Base-by-base conservation (phyloP, 2,888 invertebrate species). In the Brachyptera risi region DNA sequence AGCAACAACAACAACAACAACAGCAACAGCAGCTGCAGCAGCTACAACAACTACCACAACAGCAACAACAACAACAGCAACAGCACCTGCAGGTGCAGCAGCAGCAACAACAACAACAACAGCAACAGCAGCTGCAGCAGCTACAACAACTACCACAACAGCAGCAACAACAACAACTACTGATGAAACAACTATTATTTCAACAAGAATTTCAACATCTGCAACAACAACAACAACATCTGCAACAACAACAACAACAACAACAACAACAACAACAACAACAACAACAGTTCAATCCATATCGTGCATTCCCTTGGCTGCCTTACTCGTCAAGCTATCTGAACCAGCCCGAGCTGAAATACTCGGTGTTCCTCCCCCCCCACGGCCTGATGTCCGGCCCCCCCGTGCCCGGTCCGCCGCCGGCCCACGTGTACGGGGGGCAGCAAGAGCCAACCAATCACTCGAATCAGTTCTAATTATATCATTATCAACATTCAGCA, bases 71-170 rank as follows among this genome's bases (percentile, higher is more conserved):
- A 59, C 59, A 56, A 35, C 60, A 56, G 44, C 62, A 61, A 42
- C 65, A 66, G 7, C 66, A 63, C 38, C 65, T 62, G 44, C 62
- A 72, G 70, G 26, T 23, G 40, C 61, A 58, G 17, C 65, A 59
- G 38, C 67, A 61, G 26, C 60, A 49, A 9, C 64, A 57, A 24
- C 58, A 56, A 19, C 56, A 58, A 40, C 60, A 63, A 54, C 60
- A 61, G 19, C 60, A 60, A 27, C 44, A 44, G 50, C 60, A 57
- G 26, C 54, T 58, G 23, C 62, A 63, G 44, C 60, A 60, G 40
- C 57, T 57, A 2, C 47, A 44, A 19, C 38, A 56, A 19, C 54
- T 27, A 24, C 50, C 24, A 26, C 59, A 59, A 27, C 58, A 54
- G 1, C 59, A 57, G 40, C 64, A 61, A 27, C 62, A 56, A 27